These are phyloP conservation scores for Microcebus lehilahytsara DNA, from an alignment of 2,113 vertebrate species.

Conservation along the genomic window DNA sequence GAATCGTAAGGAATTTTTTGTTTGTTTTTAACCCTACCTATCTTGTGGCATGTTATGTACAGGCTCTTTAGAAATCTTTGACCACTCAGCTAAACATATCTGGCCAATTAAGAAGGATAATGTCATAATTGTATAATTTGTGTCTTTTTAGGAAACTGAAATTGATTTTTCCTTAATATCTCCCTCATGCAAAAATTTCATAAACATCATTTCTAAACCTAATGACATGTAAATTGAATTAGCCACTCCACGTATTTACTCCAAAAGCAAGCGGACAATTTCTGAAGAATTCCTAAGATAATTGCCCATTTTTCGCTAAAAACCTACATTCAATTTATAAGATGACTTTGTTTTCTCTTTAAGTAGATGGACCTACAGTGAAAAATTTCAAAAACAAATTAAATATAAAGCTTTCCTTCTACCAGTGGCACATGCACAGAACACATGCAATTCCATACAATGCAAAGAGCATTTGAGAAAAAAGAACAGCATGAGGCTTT, in stretches of 20 bases:
- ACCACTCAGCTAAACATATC: not conserved
- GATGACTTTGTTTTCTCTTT: not conserved
- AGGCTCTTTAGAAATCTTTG: not conserved
- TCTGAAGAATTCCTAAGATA: slow-evolving; percentile 26
- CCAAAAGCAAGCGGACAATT: not conserved
- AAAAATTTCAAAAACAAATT: not conserved
- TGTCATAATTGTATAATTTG: not conserved
- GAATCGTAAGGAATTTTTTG: not conserved
- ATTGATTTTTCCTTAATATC: not conserved
- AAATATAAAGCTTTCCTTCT: not conserved
- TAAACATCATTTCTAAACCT: slow-evolving; percentile 26
- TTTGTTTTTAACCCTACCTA: not conserved
- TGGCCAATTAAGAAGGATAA: not conserved
- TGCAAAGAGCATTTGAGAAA: not conserved
- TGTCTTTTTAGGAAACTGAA: slow-evolving; percentile 42
- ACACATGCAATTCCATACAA: not conserved
- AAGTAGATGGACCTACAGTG: not conserved
- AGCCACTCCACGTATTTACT: slow-evolving; percentile 31
- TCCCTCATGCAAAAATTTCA: not conserved
- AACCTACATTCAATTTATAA: not conserved
- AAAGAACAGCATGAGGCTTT: not conserved
- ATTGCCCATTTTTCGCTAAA: not conserved
- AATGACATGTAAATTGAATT: not conserved
- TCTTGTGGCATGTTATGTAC: not conserved
- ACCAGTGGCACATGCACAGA: not conserved